Evolutionary conservation across 2,888 invertebrate genomes (phyloP).

Genomic region (Netelia melanura): DNA sequence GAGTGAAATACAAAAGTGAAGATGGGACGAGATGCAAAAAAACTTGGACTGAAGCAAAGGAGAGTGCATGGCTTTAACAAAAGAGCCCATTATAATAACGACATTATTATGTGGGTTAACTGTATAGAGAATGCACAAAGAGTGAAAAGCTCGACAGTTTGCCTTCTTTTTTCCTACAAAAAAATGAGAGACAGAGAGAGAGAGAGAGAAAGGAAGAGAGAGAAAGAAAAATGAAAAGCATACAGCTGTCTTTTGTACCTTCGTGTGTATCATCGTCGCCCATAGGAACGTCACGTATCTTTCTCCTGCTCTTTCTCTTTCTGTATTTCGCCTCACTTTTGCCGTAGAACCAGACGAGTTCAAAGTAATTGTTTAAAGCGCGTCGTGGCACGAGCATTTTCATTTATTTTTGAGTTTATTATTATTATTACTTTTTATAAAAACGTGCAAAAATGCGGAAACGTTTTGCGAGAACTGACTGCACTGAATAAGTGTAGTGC

Average conservation of each 20-base stretch:
- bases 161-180: slow-evolving; percentile 3
- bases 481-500: slow-evolving; percentile 19
- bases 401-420: not conserved
- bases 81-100: slow-evolving; percentile 4
- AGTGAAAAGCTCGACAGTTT: slow-evolving; percentile 17
- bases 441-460: slow-evolving; percentile 35
- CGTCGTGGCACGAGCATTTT: slow-evolving; percentile 27
- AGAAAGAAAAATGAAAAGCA: slow-evolving; percentile 16
- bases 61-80: not conserved
- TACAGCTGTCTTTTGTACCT: slow-evolving; percentile 38
- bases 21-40: not conserved
- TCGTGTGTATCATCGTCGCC: slow-evolving; percentile 12
- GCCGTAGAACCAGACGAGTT: slow-evolving; percentile 32
- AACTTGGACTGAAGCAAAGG: slow-evolving; percentile 28
- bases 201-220: not conserved
- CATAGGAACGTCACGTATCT: slow-evolving; percentile 12
- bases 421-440: slow-evolving; percentile 15
- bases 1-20: not conserved
- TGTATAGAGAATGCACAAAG: slow-evolving; percentile 14
- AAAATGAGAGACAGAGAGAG: not conserved
- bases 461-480: slow-evolving; percentile 8
- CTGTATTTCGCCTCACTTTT: slow-evolving; percentile 19
- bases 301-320: slow-evolving; percentile 11
- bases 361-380: slow-evolving; percentile 53
- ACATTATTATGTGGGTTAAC: slow-evolving; percentile 34